phyloP scores from a whole-genome alignment of 1,140 invertebrate genomes.

The Augochlora pura region DNA sequence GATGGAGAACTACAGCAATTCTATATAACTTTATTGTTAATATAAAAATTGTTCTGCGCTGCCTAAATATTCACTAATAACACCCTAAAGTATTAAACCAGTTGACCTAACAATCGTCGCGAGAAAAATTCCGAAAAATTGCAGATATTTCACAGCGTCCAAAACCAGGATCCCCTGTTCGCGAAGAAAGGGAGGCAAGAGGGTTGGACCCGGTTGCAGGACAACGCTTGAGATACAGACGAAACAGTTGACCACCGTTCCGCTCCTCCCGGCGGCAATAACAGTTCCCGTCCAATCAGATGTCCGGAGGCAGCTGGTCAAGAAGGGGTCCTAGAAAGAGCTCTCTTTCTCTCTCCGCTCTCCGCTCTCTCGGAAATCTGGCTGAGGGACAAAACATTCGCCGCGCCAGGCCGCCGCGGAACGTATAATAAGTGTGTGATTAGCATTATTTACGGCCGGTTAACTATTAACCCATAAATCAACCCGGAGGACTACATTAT shows the following conservation, averaged over 20 bases:
- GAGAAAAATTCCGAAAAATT: too few relatives aligned
- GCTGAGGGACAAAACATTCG: conserved; percentile 74
- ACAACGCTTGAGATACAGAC: neutral
- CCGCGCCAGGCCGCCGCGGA: conserved; percentile 65
- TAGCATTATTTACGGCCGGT: conserved; percentile 80
- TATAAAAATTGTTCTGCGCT: too few relatives aligned
- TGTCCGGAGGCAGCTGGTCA: neutral
- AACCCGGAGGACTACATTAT: conserved; percentile 72
- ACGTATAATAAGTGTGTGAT: conserved; percentile 80
- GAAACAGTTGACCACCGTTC: neutral
- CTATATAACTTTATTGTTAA: too few relatives aligned
- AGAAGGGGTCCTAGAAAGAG: neutral
- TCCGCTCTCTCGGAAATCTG: conserved; percentile 55
- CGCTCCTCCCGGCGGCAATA: conserved; percentile 6
- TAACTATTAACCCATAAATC: conserved; percentile 81
- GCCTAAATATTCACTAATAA: too few relatives aligned
- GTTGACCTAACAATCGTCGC: too few relatives aligned
- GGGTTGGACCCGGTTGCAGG: neutral
- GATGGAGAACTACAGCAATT: too few relatives aligned
- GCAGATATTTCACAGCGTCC: neutral
- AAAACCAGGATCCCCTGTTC: neutral
- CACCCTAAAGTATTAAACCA: too few relatives aligned
- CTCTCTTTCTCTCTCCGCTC: too few relatives aligned
- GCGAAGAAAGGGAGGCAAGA: neutral
- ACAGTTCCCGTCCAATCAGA: conserved; percentile 8